These are phyloP conservation scores for Sesamia inferens DNA, from an alignment of 2,888 invertebrate genomes.

Conservation along the genomic window DNA sequence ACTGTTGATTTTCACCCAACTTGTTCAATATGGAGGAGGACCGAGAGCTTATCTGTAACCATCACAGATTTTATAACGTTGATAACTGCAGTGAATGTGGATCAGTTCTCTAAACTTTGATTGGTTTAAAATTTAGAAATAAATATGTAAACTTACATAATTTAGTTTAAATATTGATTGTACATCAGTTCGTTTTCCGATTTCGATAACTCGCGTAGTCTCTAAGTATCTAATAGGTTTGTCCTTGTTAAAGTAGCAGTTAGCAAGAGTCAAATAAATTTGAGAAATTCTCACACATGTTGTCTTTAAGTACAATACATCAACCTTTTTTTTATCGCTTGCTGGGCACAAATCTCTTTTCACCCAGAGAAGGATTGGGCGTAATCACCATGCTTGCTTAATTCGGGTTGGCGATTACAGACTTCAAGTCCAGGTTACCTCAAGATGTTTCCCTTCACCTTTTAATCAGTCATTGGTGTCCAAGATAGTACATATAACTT, in stretches of 20 bases:
- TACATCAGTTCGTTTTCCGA: not conserved
- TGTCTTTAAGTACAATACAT: not conserved
- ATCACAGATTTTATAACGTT: slow-evolving; percentile 47
- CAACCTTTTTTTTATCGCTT: too few relatives aligned
- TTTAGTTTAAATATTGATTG: not conserved
- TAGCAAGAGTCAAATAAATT: not conserved
- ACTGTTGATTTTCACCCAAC: slow-evolving; percentile 50
- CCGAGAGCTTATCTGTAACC: slow-evolving; percentile 32
- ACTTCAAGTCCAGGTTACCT: too few relatives aligned
- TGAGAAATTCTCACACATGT: not conserved
- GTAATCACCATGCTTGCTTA: too few relatives aligned
- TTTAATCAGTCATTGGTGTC: too few relatives aligned
- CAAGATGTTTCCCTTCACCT: too few relatives aligned
- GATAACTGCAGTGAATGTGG: not conserved
- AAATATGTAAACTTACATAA: not conserved
- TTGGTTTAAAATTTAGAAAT: not conserved
- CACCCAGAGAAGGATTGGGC: too few relatives aligned
- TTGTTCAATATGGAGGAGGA: slow-evolving; percentile 55
- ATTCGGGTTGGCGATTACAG: too few relatives aligned
- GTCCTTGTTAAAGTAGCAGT: not conserved
- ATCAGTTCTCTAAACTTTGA: not conserved
- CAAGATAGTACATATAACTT: too few relatives aligned
- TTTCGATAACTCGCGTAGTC: not conserved
- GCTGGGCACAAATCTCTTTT: too few relatives aligned
- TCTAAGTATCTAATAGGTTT: not conserved